Conservation (phyloP, 2,113 vertebrate species). For the Bettongia penicillata region DNA sequence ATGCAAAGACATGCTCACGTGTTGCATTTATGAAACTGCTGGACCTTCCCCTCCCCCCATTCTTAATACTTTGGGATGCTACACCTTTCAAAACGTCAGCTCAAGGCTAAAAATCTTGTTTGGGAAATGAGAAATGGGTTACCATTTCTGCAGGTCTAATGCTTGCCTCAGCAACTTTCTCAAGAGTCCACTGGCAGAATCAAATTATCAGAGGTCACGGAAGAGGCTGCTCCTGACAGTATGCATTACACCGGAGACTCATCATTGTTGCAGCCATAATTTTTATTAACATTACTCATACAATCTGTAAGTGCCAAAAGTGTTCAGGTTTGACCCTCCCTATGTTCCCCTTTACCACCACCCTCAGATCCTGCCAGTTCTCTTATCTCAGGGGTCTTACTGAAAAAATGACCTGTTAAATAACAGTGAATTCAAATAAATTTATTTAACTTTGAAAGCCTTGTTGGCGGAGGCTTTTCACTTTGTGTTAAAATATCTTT, state of each 20-base stretch:
- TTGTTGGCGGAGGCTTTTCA: constrained; percentile 58
- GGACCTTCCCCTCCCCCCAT: neutral
- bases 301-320: constrained; percentile 57
- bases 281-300: constrained; percentile 78
- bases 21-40: constrained; percentile 28
- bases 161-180: constrained; percentile 74
- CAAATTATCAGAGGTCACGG: constrained; percentile 71
- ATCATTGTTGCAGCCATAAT: constrained; percentile 66
- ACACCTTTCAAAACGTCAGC: constrained; percentile 32
- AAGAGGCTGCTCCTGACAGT: constrained; percentile 69
- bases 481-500: constrained; percentile 57
- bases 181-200: constrained; percentile 62
- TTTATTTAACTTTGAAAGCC: constrained; percentile 75
- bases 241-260: constrained; percentile 53
- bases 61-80: neutral
- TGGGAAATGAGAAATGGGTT: constrained; percentile 72
- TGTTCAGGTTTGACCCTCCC: constrained; percentile 55
- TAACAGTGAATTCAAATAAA: constrained; percentile 51
- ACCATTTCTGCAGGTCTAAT: constrained; percentile 63
- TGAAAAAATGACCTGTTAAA: constrained; percentile 66
- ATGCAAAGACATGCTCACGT: constrained; percentile 27
- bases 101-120: constrained; percentile 64
- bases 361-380: constrained; percentile 52
- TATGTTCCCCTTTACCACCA: neutral
- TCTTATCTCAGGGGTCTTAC: constrained; percentile 50